phyloP scores from a whole-genome alignment of 2,797 vertebrate species.

The Spondyliosoma cantharus region DNA sequence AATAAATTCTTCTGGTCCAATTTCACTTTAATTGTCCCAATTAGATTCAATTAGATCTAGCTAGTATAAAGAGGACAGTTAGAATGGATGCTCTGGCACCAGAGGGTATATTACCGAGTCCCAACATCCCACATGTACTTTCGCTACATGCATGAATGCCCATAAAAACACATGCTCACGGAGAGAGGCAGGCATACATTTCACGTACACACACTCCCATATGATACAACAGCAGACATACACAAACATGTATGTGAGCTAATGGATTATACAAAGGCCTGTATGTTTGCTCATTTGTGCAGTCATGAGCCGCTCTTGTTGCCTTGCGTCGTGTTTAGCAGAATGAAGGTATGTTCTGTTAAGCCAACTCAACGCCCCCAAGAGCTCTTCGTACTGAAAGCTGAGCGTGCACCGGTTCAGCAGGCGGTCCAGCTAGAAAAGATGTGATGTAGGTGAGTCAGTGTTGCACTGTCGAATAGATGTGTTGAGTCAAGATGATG shows the following conservation, averaged over 20 bases:
- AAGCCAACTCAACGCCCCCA: neutral
- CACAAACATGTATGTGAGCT: conserved; percentile 7
- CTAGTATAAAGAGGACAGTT: conserved; percentile 55
- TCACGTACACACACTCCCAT: conserved; percentile 4
- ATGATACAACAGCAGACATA: conserved; percentile 2
- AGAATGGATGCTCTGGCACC: conserved; percentile 54
- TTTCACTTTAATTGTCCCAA: conserved; percentile 81
- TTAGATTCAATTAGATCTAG: conserved; percentile 79
- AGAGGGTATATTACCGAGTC: conserved; percentile 55
- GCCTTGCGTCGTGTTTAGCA: neutral
- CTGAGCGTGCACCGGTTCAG: neutral
- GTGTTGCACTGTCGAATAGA: neutral
- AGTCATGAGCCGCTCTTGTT: neutral
- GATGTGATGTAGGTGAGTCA: neutral
- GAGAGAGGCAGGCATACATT: neutral
- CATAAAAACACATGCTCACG: conserved; percentile 28
- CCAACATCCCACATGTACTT: conserved; percentile 67
- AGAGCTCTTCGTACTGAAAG: conserved; percentile 12
- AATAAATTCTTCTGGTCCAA: conserved; percentile 79
- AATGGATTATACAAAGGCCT: neutral
- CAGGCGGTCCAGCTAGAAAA: neutral
- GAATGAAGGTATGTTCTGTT: neutral
- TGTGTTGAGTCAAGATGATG: neutral
- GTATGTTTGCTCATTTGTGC: conserved; percentile 11
- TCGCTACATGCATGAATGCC: conserved; percentile 37